These are phyloP conservation scores for Cygnus olor DNA, from an alignment of 2,797 vertebrate genomes.

Conservation along the genomic window DNA sequence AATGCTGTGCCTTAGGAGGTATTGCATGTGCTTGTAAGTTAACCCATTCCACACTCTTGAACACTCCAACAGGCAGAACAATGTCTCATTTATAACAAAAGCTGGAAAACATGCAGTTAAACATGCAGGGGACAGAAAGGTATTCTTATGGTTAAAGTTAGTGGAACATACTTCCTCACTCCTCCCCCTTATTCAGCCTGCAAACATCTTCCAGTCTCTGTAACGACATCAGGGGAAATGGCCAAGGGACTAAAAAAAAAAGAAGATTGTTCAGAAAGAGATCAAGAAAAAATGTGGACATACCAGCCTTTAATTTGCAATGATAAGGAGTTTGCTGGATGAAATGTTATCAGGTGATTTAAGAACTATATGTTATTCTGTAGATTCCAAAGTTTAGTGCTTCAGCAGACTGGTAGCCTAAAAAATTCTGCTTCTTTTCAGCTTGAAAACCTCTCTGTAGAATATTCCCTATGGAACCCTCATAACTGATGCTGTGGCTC, in stretches of 20 bases:
- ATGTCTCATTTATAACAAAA: not conserved
- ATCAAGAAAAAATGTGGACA: not conserved
- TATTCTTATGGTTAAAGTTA: not conserved
- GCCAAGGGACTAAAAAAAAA: not conserved
- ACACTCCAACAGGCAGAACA: not conserved
- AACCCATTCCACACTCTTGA: not conserved
- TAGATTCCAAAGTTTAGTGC: not conserved
- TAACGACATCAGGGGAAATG: not conserved
- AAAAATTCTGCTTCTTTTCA: not conserved
- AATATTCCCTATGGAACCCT: not conserved
- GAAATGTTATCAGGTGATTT: not conserved
- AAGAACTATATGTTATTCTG: not conserved
- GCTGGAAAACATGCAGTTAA: not conserved
- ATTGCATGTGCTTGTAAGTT: not conserved
- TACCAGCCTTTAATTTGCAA: not conserved
- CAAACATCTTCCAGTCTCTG: not conserved
- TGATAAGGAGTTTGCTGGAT: not conserved
- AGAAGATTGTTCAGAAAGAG: not conserved
- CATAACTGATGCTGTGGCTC: not conserved
- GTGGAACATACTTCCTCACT: not conserved
- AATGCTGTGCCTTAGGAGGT: accelerated
- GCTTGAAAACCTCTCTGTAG: not conserved
- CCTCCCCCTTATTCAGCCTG: not conserved
- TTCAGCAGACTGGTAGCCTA: not conserved
- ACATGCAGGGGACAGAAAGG: not conserved